Evolutionary conservation across 2,113 vertebrate genomes (phyloP), one percentile per base, ranked within the genome.

Genomic region (Psittacara wagleri): DNA sequence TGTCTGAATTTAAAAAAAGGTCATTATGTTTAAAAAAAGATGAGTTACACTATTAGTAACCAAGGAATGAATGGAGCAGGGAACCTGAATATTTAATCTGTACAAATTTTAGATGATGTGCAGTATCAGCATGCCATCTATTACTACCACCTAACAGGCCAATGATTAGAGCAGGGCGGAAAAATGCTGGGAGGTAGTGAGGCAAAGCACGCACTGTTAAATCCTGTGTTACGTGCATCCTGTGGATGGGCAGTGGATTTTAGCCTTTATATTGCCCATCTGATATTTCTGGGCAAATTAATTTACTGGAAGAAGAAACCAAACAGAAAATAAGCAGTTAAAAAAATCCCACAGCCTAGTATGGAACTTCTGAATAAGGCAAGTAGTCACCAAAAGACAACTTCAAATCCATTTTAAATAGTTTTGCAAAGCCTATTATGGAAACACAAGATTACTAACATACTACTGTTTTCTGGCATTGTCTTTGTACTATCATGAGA

Each of bases 11-110:
- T 77, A 2, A 61, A 80, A 90, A 90, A 86, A 74, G 59, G 64
- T 84, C 35, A 94, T 95, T 95, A 95, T 78, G 72, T 86, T 94
- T 64, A 57, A 94, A 95, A 94, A 92, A 88, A 68, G 0, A 95
- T 95, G 88, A 97, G 94, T 79, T 95, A 87, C n/a, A 20, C 74
- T 87, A 89, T 95, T 94, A 95, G 86, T 83, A 94, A 77, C 64
- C 29, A 94, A 90, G 44, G 66, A 92, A 72, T 82, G 82, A 95
- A 83, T 70, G 59, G 49, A 78, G 67, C 46, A 87, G 55, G 89
- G 63, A 91, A 93, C 80, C 79, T 94, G 75, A 95, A 95, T 95
- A 95, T 97, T 97, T 95, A 86, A 95, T 88, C 80, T 83, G 88
- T 51, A 90, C 75, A 95, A 78, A 94, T 93, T 97, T 96, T 62